phyloP scores from a whole-genome alignment of 2,888 invertebrate species.

The Eilema depressum region DNA sequence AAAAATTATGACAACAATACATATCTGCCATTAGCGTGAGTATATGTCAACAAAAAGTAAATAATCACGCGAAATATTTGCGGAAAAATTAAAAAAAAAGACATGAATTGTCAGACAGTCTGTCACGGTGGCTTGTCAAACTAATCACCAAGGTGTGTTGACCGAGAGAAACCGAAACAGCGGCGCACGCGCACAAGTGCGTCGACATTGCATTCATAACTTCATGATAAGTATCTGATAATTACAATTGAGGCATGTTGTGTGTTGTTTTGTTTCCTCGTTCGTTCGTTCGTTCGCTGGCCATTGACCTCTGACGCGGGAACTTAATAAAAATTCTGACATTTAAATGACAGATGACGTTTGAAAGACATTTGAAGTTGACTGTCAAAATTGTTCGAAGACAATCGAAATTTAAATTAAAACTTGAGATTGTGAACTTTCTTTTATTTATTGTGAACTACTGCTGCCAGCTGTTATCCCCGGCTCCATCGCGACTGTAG shows the following conservation, averaged over 20 bases:
- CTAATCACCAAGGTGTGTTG: slow-evolving; percentile 22
- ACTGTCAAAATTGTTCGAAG: neutral
- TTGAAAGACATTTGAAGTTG: neutral
- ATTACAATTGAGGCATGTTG: neutral
- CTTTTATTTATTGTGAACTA: neutral
- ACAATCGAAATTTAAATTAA: neutral
- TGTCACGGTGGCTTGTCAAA: slow-evolving; percentile 22
- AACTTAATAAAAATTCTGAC: neutral
- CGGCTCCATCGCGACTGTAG: too few relatives aligned
- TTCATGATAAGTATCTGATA: slow-evolving; percentile 6
- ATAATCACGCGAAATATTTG: neutral
- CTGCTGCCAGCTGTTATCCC: neutral
- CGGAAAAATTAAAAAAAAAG: neutral
- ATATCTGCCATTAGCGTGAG: neutral
- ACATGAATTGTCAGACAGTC: slow-evolving; percentile 2
- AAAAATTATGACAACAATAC: neutral
- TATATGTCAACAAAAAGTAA: neutral
- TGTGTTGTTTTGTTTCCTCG: slow-evolving; percentile 9
- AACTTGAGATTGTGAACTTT: neutral
- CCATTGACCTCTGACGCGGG: neutral
- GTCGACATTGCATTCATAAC: slow-evolving; percentile 18
- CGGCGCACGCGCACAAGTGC: slow-evolving; percentile 14
- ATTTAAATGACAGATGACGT: neutral
- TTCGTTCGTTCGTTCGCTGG: neutral
- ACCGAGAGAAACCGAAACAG: slow-evolving; percentile 22